A percentile compares a stretch with the other conserved stretches of the same genome.
phyloP scores from a whole-genome alignment of 2,113 vertebrate genomes.

The Macrotis lagotis region DNA sequence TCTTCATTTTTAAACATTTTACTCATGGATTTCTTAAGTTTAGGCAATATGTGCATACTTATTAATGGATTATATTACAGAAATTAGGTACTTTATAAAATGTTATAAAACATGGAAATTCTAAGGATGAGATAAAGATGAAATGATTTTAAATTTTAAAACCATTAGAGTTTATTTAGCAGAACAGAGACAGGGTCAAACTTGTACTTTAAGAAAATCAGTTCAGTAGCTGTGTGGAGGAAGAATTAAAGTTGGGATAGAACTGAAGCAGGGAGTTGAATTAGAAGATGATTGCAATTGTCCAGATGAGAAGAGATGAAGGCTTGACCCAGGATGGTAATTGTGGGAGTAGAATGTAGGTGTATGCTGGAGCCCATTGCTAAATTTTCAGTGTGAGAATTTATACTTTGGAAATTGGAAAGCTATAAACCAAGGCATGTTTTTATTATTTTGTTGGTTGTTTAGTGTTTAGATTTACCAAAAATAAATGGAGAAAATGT shows the following conservation, averaged over 20 bases:
- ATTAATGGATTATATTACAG: not conserved
- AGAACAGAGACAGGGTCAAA: not conserved
- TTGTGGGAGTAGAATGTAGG: not conserved
- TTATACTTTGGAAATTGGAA: not conserved
- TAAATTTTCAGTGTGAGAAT: too few relatives aligned
- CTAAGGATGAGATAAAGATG: not conserved
- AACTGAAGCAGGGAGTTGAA: not conserved
- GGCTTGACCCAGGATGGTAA: not conserved
- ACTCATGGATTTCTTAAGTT: not conserved
- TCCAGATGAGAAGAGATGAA: not conserved
- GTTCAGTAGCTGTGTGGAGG: not conserved
- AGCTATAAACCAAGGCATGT: not conserved
- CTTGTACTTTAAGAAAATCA: not conserved
- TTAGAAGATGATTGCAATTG: not conserved
- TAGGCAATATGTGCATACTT: not conserved
- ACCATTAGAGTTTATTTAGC: not conserved
- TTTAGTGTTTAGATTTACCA: not conserved
- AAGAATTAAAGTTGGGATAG: not conserved
- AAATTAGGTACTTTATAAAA: not conserved
- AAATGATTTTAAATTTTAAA: not conserved
- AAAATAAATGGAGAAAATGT: not conserved
- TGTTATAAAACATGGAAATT: not conserved
- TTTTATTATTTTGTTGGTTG: not conserved
- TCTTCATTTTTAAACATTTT: not conserved
- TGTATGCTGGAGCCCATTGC: not conserved